Percentiles rank a stretch among this genome's conserved stretches.
phyloP scores from a whole-genome alignment of 2,113 vertebrate genomes.

The Xiphophorus maculatus region DNA sequence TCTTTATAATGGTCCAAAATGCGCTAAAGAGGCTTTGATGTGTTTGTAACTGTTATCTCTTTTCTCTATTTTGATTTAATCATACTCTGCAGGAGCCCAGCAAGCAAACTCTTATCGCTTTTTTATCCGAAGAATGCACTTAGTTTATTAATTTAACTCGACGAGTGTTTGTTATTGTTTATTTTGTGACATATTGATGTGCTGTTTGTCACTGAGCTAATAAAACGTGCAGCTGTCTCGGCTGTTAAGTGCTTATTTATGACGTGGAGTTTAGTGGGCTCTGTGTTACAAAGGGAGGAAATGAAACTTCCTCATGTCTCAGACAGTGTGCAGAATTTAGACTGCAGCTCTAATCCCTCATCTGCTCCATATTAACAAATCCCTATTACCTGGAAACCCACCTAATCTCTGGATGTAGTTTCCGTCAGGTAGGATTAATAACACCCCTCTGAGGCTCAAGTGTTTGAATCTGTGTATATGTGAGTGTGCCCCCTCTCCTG shows the following conservation, averaged over 20 bases:
- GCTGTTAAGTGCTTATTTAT: slow-evolving; percentile 74
- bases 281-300: slow-evolving; percentile 78
- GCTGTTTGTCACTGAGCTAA: slow-evolving; percentile 13
- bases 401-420: slow-evolving; percentile 70
- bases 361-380: slow-evolving; percentile 79
- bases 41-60: background rate
- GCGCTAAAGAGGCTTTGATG: background rate
- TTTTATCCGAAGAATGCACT: slow-evolving; percentile 8
- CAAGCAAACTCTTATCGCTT: background rate
- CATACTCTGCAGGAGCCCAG: background rate
- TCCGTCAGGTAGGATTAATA: slow-evolving; percentile 75
- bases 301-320: slow-evolving; percentile 79
- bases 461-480: slow-evolving; percentile 50
- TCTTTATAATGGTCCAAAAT: background rate
- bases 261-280: slow-evolving; percentile 72
- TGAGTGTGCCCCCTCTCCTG: slow-evolving; percentile 27
- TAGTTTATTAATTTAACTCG: slow-evolving; percentile 16
- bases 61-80: background rate
- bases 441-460: slow-evolving; percentile 57
- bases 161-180: background rate
- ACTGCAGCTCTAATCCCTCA: slow-evolving; percentile 78
- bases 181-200: slow-evolving; percentile 23
- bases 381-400: slow-evolving; percentile 70
- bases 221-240: slow-evolving; percentile 51
- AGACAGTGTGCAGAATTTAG: slow-evolving; percentile 64